Base-by-base conservation (phyloP, 2,113 vertebrate genomes). In the Psittacus erithacus region DNA sequence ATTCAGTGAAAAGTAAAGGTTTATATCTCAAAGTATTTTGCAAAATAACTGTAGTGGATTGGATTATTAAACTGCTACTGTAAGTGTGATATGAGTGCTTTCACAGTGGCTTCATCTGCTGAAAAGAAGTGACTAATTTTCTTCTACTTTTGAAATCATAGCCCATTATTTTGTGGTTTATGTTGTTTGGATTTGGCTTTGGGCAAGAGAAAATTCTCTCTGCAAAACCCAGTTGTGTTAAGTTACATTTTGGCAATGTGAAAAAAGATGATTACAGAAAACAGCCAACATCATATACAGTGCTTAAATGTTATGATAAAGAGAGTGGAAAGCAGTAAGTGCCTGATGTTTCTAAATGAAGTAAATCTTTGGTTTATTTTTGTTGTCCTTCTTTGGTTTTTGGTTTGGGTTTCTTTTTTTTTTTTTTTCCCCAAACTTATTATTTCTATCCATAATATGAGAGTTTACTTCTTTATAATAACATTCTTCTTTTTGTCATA, bases 211-310 rank as follows among this genome's bases (percentile, higher is more conserved):
- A 81, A 95, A 94, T 87, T 87, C 81, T 96, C 74, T 93, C 93
- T 96, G 69, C 68, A 87, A 94, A 92, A 86, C 76, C 53, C 93
- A 93, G 76, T 80, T 98, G 96, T 91, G 76, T 94, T 95, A 92
- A 65, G 95, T 97, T 98, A 96, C 38, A 79, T 85, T 87, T 86
- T 97, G 96, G 94, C 96, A 96, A 49, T 39, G 57, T 69, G 27
- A 91, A 84, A 88, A 80, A 62, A 29, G 63, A 64, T 71, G 60
- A 91, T 79, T 93, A 90, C 59, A 91, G 93, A 96, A 90, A 93
- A 86, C 88, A 92, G 67, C 67, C 59, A 20, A 92, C 69, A 96
- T 93, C 75, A 86, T 86, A 86, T 46, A 33, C 35, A 77, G 23
- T 43, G 25, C 81, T 79, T 33, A 67, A 76, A 68, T 82, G 60